Percentiles rank a stretch among this genome's conserved stretches.
Evolutionary conservation across 2,113 vertebrate genomes (phyloP).

Genomic region (Lethenteron reissneri): DNA sequence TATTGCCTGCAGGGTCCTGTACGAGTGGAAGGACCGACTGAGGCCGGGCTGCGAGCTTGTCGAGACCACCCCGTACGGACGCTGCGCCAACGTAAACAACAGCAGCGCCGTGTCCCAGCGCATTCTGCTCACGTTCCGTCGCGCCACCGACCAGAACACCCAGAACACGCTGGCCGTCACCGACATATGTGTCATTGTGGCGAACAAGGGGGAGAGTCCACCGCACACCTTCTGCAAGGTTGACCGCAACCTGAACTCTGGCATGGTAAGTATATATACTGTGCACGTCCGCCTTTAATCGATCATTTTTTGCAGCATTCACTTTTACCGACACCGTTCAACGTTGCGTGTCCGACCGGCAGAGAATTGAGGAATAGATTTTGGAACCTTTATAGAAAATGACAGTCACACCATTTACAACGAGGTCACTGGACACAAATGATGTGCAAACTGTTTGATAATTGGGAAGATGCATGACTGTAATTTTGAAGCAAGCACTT

Average conservation of each 20-base stretch:
- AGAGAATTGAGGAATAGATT: no score
- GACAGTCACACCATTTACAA: no score
- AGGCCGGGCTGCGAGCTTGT: constrained; percentile 81
- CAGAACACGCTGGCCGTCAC: constrained; percentile 87
- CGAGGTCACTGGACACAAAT: no score
- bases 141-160: constrained; percentile 39
- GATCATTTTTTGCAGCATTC: no score
- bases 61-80: constrained; percentile 75
- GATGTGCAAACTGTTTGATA: no score
- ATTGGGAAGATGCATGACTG: no score
- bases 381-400: no score
- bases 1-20: constrained; percentile 40
- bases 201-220: constrained; percentile 77
- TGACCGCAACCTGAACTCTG: constrained; percentile 90
- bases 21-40: constrained; percentile 75
- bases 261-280: constrained; percentile 43
- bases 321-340: no score
- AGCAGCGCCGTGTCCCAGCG: constrained; percentile 67
- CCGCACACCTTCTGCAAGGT: constrained; percentile 95
- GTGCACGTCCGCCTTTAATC: no score
- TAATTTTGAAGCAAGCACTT: no score
- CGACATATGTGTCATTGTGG: constrained; percentile 79
- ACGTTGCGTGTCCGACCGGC: not conserved
- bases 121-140: constrained; percentile 77
- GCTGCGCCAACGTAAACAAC: constrained; percentile 94